A percentile compares a stretch with the other conserved stretches of the same genome.
phyloP scores from a whole-genome alignment of 2,888 invertebrate species.

The Terebella lapidaria region DNA sequence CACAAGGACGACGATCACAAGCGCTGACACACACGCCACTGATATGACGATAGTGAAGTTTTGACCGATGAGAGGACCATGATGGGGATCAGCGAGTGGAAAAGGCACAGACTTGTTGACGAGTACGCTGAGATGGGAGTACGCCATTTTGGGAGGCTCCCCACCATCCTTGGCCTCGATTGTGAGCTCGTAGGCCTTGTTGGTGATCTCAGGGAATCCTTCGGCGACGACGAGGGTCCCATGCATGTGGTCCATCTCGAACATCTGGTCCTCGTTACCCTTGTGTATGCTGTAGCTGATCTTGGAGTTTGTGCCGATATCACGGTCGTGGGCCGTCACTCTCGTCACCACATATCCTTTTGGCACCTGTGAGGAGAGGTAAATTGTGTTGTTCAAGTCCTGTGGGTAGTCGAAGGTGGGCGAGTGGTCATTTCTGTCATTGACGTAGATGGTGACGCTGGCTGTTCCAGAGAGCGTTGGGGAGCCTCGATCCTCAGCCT shows the following conservation, averaged over 20 bases:
- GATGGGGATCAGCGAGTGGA: neutral
- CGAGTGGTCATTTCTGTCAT: conserved; percentile 21
- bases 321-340: conserved; percentile 13
- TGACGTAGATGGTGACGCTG: conserved; percentile 21
- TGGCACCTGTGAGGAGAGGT: conserved; percentile 16
- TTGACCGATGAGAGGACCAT: conserved; percentile 5
- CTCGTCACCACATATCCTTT: conserved; percentile 15
- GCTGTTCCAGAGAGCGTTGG: conserved; percentile 7
- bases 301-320: conserved; percentile 13
- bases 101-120: conserved; percentile 10
- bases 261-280: neutral
- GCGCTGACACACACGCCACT: conserved; percentile 13
- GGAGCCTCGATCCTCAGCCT: conserved; percentile 1
- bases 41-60: conserved; percentile 16
- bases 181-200: neutral
- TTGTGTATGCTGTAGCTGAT: conserved; percentile 3
- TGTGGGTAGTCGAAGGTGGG: conserved; percentile 20
- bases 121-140: conserved; percentile 6
- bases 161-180: conserved; percentile 6
- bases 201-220: neutral
- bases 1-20: conserved; percentile 11
- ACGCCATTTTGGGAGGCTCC: neutral
- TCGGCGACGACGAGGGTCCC: neutral
- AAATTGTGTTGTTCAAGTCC: conserved; percentile 14
- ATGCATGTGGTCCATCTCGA: neutral